Base-by-base conservation (phyloP, 1,140 invertebrate species). In the Pantala flavescens region DNA sequence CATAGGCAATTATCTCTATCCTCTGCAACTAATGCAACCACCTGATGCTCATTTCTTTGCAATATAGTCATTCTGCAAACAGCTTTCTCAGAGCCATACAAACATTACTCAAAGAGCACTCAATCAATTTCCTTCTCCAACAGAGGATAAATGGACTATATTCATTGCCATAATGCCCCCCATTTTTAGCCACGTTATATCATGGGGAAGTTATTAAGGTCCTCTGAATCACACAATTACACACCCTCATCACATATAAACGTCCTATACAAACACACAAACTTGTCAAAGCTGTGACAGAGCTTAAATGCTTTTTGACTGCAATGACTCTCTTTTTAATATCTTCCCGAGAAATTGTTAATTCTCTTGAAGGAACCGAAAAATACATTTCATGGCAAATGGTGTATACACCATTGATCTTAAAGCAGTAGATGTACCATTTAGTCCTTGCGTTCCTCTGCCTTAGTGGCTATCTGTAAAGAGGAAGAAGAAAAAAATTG, bases 391-490 rank as follows among this genome's bases (percentile, higher is more conserved):
- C 49, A 63, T 63, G n/a, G 49, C 49, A 63, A 63, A 63, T 63
- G 49, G 49, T 63, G 49, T 19, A 14, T 19, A 63, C 12, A 63
- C 49, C 49, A 63, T 63, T 63, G n/a, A 5, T 63, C n/a, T 63
- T 19, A 63, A 63, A 63, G 12, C 49, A 63, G 49, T 63, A 7
- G 49, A 63, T 63, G 5, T 19, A 16, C 49, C 49, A 63, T 19
- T 63, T 16, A 63, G 49, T 63, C 49, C 49, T 19, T 63, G 49
- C 14, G 14, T 14, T 63, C 49, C 49, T 63, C 49, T 63, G 49
- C 49, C n/a, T 63, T 63, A 63, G 49, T 63, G 49, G 49, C 49
- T 63, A 63, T 63, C 49, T 63, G 49, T 63, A 63, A 63, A 63
- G 49, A 63, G 12, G 49, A 63, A 63, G 49, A 63, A 63, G n/a